Evolutionary conservation across 2,113 vertebrate species (phyloP).

Genomic region (Phrynocephalus versicolor): DNA sequence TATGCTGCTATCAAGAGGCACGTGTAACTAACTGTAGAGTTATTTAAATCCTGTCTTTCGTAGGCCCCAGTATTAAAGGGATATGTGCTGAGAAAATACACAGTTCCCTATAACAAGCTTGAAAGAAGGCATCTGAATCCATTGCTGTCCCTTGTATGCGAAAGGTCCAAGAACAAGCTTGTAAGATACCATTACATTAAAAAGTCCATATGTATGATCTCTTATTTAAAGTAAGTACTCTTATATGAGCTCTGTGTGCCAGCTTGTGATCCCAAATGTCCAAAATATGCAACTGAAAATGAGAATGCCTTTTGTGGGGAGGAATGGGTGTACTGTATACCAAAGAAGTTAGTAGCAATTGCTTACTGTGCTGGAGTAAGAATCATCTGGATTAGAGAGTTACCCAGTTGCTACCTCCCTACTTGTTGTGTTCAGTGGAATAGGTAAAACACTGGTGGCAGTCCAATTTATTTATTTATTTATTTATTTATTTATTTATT

Average conservation of each 20-base stretch:
- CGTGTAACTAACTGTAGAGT: background rate
- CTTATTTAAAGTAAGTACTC: too few species aligned
- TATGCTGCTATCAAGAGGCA: background rate
- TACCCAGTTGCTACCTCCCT: background rate
- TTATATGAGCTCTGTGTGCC: too few species aligned
- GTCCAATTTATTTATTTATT: too few species aligned
- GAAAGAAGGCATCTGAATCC: too few species aligned
- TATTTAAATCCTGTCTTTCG: too few species aligned
- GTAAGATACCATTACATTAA: background rate
- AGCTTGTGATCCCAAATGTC: background rate
- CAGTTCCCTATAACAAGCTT: background rate
- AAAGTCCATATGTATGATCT: background rate
- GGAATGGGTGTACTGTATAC: background rate
- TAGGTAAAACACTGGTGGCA: background rate
- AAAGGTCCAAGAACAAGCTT: background rate
- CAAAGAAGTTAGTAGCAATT: background rate
- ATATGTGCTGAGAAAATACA: background rate
- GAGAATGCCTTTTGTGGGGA: too few species aligned
- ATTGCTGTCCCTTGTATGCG: too few species aligned
- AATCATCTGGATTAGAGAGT: background rate
- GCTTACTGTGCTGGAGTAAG: background rate
- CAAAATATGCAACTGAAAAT: too few species aligned
- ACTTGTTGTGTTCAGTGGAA: background rate
- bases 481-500: too few species aligned
- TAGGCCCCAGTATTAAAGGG: too few species aligned